phyloP scores from a whole-genome alignment of 2,113 vertebrate genomes.

The Clarias macrocephalus region DNA sequence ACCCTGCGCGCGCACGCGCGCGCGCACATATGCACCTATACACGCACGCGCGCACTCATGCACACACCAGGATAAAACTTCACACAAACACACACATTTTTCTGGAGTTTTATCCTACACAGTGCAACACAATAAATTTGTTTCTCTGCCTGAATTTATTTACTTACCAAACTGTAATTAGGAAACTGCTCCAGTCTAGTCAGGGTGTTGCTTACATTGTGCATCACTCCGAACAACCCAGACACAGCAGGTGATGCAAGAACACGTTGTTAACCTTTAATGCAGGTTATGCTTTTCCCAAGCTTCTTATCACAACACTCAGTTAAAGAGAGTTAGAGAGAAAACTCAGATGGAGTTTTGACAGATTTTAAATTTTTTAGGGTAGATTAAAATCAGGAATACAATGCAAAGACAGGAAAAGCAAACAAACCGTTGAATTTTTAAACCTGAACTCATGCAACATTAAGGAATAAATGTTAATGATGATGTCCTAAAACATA shows the following conservation, averaged over 20 bases:
- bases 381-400: background rate
- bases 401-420: too few relatives aligned
- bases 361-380: background rate
- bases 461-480: background rate
- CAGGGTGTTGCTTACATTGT: background rate
- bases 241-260: background rate
- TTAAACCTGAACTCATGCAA: background rate
- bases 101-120: background rate
- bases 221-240: background rate
- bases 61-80: background rate
- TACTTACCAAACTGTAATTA: background rate
- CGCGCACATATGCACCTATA: background rate
- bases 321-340: background rate
- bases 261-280: background rate
- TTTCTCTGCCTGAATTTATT: background rate
- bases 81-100: background rate
- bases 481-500: too few relatives aligned
- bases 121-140: background rate
- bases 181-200: too few relatives aligned
- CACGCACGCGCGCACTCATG: background rate
- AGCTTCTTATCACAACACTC: background rate
- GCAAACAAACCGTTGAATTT: background rate
- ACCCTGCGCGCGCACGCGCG: background rate
- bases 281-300: background rate
- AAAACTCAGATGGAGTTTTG: background rate